Percentiles rank a stretch among this genome's conserved stretches.
These are phyloP conservation scores for Stigmatopora argus DNA, from an alignment of 2,113 vertebrate species.

Conservation along the genomic window DNA sequence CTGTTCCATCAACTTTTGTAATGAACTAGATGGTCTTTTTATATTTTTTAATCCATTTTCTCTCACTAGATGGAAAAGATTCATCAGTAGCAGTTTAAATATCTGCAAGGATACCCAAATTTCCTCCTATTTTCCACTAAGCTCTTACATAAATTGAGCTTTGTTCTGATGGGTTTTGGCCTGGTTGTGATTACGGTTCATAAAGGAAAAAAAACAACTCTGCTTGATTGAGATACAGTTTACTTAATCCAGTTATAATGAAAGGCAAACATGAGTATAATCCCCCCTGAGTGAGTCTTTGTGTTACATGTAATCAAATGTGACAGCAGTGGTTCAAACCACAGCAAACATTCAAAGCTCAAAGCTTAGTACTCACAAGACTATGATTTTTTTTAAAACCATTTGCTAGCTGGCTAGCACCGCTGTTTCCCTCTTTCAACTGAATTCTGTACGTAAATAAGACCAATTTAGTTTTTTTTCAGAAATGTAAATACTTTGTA, in stretches of 20 bases:
- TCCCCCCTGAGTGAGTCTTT: not conserved
- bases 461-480: not conserved
- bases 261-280: not conserved
- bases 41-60: not conserved
- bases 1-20: not conserved
- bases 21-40: not conserved
- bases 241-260: not conserved
- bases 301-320: not conserved
- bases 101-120: not conserved
- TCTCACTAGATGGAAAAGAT: not conserved
- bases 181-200: not conserved
- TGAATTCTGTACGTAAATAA: not conserved
- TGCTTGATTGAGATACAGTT: not conserved
- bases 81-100: not conserved
- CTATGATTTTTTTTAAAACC: not conserved
- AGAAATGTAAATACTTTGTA: not conserved
- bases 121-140: not conserved
- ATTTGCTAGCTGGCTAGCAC: constrained; percentile 46
- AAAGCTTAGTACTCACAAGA: not conserved
- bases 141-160: not conserved
- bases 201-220: not conserved
- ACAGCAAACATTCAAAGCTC: not conserved
- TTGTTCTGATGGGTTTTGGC: not conserved
- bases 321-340: not conserved
- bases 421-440: constrained; percentile 2